Conservation (phyloP, 2,888 invertebrate genomes). For the Eupithecia tripunctaria region DNA sequence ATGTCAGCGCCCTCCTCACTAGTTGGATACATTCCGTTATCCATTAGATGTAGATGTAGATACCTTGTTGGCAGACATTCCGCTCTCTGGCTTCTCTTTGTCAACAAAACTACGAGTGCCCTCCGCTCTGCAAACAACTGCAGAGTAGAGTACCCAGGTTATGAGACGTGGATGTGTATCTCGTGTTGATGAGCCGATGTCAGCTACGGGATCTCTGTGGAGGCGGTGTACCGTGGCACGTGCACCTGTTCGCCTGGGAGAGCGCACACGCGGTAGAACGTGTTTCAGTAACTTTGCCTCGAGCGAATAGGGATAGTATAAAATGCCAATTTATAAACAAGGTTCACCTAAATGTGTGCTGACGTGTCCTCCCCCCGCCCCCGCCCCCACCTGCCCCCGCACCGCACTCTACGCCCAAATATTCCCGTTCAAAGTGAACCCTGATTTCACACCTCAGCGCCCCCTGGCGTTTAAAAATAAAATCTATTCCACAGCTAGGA, state of each 20-base stretch:
- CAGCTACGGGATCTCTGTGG: neutral
- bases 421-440: conserved; percentile 60
- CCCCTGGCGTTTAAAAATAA: conserved; percentile 54
- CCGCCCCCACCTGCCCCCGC: neutral
- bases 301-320: neutral
- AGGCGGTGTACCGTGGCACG: neutral
- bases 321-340: conserved; percentile 10
- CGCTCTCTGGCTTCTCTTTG: neutral
- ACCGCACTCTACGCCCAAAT: conserved; percentile 46
- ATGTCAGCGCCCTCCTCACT: neutral
- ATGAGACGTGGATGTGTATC: neutral
- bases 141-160: neutral
- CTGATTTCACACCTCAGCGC: conserved; percentile 41
- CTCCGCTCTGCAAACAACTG: neutral
- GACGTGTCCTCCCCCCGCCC: neutral
- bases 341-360: conserved; percentile 9
- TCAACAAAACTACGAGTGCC: neutral
- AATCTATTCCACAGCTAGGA: conserved; percentile 59
- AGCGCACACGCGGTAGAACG: neutral
- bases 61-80: neutral
- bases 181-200: neutral
- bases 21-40: neutral
- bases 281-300: neutral
- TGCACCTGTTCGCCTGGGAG: neutral
- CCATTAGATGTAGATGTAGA: neutral